Conservation (phyloP, 2,797 vertebrate species). For the Pseudochirops corinnae region DNA sequence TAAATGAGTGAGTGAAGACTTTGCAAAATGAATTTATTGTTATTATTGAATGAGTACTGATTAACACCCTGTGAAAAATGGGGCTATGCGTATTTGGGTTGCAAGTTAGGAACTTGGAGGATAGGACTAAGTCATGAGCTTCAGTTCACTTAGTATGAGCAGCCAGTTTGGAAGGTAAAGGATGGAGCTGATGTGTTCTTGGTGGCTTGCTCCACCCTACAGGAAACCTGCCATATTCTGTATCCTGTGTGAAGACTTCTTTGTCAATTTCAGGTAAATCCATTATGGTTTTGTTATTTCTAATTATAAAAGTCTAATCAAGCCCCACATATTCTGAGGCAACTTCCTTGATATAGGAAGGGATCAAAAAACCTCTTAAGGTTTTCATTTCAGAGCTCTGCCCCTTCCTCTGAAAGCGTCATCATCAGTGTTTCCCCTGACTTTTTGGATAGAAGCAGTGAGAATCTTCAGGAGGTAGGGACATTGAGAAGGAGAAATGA, state of each 20-base stretch:
- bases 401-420: neutral
- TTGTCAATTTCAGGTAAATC: neutral
- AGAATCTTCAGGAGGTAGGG: neutral
- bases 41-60: neutral
- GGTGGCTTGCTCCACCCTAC: neutral
- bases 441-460: neutral
- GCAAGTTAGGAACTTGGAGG: neutral
- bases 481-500: neutral
- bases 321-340: neutral
- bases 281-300: neutral
- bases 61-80: neutral
- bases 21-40: neutral
- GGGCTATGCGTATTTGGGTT: neutral
- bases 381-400: neutral
- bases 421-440: neutral
- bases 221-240: neutral
- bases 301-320: neutral
- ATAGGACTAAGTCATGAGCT: neutral
- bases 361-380: neutral
- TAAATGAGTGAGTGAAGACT: neutral
- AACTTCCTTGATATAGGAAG: neutral
- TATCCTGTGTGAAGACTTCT: slow-evolving; percentile 1
- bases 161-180: neutral
- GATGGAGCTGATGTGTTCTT: slow-evolving; percentile 2
- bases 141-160: neutral